phyloP scores from a whole-genome alignment of 2,888 invertebrate species.

The Dinocampus coccinellae region DNA sequence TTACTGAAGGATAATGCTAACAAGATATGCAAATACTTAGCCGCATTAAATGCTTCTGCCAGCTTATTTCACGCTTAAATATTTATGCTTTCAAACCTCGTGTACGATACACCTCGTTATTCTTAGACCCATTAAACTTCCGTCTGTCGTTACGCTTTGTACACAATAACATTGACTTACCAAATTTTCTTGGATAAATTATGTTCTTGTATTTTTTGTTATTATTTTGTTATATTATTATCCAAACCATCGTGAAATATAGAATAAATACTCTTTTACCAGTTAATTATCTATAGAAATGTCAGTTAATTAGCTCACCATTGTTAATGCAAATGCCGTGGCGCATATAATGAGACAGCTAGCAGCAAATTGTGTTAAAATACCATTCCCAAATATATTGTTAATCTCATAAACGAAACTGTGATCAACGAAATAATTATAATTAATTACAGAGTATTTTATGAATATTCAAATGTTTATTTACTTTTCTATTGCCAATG shows the following conservation, averaged over 20 bases:
- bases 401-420: conserved; percentile 60
- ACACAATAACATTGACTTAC: conserved; percentile 27
- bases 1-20: conserved; percentile 35
- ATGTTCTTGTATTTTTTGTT: not conserved
- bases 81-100: conserved; percentile 38
- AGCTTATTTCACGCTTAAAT: conserved; percentile 42
- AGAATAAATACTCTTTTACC: not conserved
- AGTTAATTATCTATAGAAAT: not conserved
- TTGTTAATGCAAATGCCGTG: conserved; percentile 63
- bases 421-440: conserved; percentile 33
- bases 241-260: not conserved
- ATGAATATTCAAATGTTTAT: conserved; percentile 20
- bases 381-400: conserved; percentile 53
- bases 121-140: conserved; percentile 38
- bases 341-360: conserved; percentile 64
- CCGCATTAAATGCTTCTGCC: conserved; percentile 42
- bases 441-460: not conserved
- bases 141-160: conserved; percentile 30
- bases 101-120: conserved; percentile 34
- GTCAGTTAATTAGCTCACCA: conserved; percentile 51
- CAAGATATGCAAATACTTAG: conserved; percentile 47
- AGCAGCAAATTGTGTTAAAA: conserved; percentile 61
- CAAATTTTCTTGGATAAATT: conserved; percentile 7
- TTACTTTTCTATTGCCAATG: conserved; percentile 58
- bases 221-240: not conserved